These are phyloP conservation scores for Amblyopsis rosae DNA, from an alignment of 2,113 vertebrate species.

Conservation along the genomic window DNA sequence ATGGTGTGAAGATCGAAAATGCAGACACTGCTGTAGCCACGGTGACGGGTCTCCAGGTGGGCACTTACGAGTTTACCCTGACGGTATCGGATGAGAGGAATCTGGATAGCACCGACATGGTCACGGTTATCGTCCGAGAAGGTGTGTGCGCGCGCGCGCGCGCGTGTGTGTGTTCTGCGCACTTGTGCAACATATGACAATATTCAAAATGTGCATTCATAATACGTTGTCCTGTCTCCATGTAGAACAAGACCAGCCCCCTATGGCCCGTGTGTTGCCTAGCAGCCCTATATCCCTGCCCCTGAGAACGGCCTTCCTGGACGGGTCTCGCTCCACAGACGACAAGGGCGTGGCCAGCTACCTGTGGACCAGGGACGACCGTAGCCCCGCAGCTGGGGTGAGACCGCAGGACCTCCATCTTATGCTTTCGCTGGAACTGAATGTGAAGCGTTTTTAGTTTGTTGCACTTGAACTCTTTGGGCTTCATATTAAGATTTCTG, in stretches of 20 bases:
- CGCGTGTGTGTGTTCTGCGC: not conserved
- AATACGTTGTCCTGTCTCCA: conserved; percentile 8
- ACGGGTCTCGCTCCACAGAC: conserved; percentile 90
- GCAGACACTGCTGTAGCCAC: conserved; percentile 85
- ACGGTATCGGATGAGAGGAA: conserved; percentile 91
- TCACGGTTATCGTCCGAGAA: conserved; percentile 92
- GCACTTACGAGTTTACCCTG: conserved; percentile 88
- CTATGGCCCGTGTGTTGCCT: conserved; percentile 83
- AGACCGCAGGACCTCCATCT: conserved; percentile 43
- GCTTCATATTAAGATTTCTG: no score
- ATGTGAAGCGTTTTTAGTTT: no score
- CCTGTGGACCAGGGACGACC: conserved; percentile 89
- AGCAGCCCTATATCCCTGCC: conserved; percentile 85
- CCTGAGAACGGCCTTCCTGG: conserved; percentile 81
- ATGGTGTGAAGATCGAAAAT: conserved; percentile 90
- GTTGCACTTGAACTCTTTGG: no score
- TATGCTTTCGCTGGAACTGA: no score
- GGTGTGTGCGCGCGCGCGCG: conserved; percentile 66
- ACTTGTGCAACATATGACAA: no score
- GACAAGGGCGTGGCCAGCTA: conserved; percentile 90
- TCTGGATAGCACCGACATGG: conserved; percentile 85
- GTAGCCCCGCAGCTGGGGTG: conserved; percentile 94
- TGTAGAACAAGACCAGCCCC: conserved; percentile 89
- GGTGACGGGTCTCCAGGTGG: conserved; percentile 90
- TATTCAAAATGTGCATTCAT: no score